Conservation (phyloP, 2,888 invertebrate genomes). For the Sminthurides aquaticus region DNA sequence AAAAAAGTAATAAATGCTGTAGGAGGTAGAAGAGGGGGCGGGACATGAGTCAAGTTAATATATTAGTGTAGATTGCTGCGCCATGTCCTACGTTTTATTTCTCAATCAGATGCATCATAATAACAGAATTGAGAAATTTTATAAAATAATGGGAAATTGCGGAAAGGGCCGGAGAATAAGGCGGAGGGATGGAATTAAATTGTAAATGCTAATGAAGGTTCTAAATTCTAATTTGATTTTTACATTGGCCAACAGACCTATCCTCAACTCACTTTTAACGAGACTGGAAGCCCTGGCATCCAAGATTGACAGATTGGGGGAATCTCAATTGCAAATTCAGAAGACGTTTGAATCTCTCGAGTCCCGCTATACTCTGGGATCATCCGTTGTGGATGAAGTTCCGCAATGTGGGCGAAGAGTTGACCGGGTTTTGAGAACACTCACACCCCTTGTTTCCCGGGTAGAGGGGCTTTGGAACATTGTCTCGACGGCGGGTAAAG, state of each 20-base stretch:
- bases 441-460: conserved; percentile 41
- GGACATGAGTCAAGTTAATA: too few species aligned
- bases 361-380: conserved; percentile 34
- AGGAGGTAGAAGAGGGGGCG: too few species aligned
- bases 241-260: conserved; percentile 27
- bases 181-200: too few species aligned
- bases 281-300: conserved; percentile 36
- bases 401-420: conserved; percentile 41
- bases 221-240: not conserved
- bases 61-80: too few species aligned
- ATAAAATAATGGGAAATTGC: too few species aligned
- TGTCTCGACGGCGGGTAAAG: conserved; percentile 34
- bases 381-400: conserved; percentile 36
- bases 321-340: conserved; percentile 38
- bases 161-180: not conserved
- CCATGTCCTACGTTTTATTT: too few species aligned
- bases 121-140: too few species aligned
- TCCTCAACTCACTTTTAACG: conserved; percentile 37
- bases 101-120: too few species aligned
- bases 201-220: too few species aligned
- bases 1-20: too few species aligned
- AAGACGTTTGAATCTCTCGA: conserved; percentile 41
- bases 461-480: conserved; percentile 42
- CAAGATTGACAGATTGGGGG: conserved; percentile 38
- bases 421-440: conserved; percentile 39